Base-by-base conservation (phyloP, 2,113 vertebrate species). In the Thunnus thynnus region DNA sequence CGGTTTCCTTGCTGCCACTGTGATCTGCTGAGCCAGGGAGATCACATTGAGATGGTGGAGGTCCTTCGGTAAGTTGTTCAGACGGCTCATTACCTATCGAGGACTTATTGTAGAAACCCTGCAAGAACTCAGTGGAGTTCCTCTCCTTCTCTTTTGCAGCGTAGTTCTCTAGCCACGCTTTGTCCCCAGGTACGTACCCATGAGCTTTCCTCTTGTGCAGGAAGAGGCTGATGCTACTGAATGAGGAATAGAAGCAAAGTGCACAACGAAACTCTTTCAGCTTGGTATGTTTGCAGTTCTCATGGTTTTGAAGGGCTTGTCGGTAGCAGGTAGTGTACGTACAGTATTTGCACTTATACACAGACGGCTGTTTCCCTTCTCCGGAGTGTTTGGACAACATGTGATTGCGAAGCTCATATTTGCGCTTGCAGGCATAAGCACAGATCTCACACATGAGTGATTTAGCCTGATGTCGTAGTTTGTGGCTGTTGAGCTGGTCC, bases 401-500 rank as follows among this genome's bases (percentile, higher is more conserved):
- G 88, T 99, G 98, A 75, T 96, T 98, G 88, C 96, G 97, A 22
- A 99, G 95, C 89, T 99, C 98, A 0, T 96, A 96, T 83, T 98
- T 99, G 69, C 98, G 96, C 86, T 99, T 99, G 95, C 98, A 99
- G 32, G 97, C 94, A 0, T 98, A 99, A 36, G 96, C 98, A 0
- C 98, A 99, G 83, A 98, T 95, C 88, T 99, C 98, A 0, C 98
- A 99, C 92, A 99, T 99, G 70, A 99, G 95, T 0, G 96, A 96
- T 85, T 99, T 99, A 62, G 96, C 96, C 86, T 99, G 97, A 91
- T 99, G 98, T 44, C 98, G 95, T 65, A 99, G 93, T 85, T 99
- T 99, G 91, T 99, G 98, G 93, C 98, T 99, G 81, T 96, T 99
- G 14, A 99, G 96, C 86, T 99, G 98, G 88, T 99, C 98, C 0